phyloP scores from a whole-genome alignment of 2,888 invertebrate genomes.

The Archips xylosteana region DNA sequence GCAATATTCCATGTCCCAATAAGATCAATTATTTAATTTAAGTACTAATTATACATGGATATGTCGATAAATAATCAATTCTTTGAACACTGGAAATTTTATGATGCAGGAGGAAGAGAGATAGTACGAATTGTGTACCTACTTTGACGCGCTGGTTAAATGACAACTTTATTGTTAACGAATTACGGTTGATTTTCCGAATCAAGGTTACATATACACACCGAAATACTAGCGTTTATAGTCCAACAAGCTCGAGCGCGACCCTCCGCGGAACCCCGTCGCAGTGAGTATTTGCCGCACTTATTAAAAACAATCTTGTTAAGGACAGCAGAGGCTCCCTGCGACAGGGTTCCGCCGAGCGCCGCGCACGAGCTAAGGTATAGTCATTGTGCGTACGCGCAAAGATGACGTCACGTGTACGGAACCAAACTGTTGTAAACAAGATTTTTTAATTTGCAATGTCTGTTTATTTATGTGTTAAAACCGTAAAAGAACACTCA shows the following conservation, averaged over 20 bases:
- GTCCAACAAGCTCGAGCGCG: too few relatives aligned
- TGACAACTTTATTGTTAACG: background rate
- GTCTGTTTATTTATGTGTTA: too few relatives aligned
- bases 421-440: background rate
- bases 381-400: conserved; percentile 1
- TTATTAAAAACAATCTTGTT: too few relatives aligned
- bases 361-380: too few relatives aligned
- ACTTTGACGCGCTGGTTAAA: background rate
- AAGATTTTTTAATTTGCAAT: too few relatives aligned
- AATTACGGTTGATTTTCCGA: background rate
- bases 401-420: background rate
- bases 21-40: too few relatives aligned
- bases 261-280: too few relatives aligned
- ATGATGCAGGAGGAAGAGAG: background rate
- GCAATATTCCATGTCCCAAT: too few relatives aligned
- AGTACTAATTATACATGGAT: background rate
- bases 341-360: too few relatives aligned
- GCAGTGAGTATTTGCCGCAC: too few relatives aligned
- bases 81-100: background rate
- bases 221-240: background rate
- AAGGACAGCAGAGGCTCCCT: too few relatives aligned
- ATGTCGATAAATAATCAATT: background rate
- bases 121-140: background rate
- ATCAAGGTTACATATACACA: background rate
- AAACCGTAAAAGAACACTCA: too few relatives aligned